Percentiles rank a stretch among this genome's conserved stretches.
Conservation (phyloP, 2,888 invertebrate species). For the Dryadula phaetusa region DNA sequence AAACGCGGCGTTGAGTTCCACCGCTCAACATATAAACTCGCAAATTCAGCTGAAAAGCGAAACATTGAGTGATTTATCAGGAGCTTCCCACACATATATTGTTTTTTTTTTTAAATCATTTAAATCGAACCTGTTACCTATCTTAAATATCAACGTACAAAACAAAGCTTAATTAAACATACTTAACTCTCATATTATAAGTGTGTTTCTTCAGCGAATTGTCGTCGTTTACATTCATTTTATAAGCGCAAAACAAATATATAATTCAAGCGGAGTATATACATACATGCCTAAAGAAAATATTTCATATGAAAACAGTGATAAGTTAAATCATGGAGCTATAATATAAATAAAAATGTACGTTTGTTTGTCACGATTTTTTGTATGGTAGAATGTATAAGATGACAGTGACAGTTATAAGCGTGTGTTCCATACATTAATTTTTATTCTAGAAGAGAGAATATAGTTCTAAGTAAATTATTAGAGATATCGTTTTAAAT, state of each 20-base stretch:
- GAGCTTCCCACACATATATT: no score
- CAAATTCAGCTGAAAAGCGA: no score
- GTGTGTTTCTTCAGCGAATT: neutral
- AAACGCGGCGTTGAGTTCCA: no score
- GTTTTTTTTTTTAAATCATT: no score
- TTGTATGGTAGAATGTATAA: no score
- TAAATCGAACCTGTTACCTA: neutral
- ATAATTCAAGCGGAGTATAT: neutral
- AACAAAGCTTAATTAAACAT: neutral
- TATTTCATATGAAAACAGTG: slow-evolving; percentile 7
- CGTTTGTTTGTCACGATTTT: neutral
- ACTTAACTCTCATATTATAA: slow-evolving; percentile 2
- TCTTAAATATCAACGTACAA: neutral
- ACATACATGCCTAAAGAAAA: slow-evolving; percentile 8
- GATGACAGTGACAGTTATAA: no score
- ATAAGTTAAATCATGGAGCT: neutral
- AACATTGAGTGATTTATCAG: no score
- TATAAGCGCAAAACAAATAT: slow-evolving; percentile 14
- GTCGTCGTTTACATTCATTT: slow-evolving; percentile 8
- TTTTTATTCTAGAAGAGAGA: no score
- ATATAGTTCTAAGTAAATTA: no score
- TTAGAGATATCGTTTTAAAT: no score
- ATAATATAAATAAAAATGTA: neutral
- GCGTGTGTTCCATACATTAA: no score
- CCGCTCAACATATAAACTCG: no score